Percentiles rank a stretch among this genome's conserved stretches.
Evolutionary conservation across 2,113 vertebrate species (phyloP).

Genomic region (Acanthisitta chloris): DNA sequence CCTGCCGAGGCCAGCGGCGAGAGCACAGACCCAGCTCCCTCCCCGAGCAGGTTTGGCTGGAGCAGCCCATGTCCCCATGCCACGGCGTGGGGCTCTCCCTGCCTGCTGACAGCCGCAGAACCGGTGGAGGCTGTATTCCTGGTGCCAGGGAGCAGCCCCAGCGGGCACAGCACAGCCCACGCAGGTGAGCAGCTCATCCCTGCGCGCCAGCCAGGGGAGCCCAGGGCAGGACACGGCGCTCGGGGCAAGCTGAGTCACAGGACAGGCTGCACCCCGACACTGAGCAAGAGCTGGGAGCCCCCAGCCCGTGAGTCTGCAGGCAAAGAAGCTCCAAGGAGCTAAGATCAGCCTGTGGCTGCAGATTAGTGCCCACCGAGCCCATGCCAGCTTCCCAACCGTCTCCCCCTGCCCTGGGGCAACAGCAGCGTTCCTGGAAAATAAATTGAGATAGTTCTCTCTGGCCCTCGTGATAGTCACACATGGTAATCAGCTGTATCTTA

Average conservation of each 20-base stretch:
- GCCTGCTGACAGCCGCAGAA: slow-evolving; percentile 23
- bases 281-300: background rate
- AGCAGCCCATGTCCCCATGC: background rate
- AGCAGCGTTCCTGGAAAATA: background rate
- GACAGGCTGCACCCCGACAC: background rate
- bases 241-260: background rate
- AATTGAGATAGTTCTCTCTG: background rate
- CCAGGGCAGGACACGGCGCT: background rate
- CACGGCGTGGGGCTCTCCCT: background rate
- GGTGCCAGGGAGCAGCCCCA: background rate
- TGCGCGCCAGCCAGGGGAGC: rapidly evolving
- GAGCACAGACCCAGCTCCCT: background rate
- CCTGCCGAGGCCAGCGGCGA: background rate
- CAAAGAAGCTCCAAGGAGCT: background rate
- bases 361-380: rapidly evolving
- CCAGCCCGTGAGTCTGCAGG: background rate
- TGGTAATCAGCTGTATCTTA: background rate
- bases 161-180: background rate
- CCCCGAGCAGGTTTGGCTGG: background rate
- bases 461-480: background rate
- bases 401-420: background rate
- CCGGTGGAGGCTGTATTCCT: slow-evolving; percentile 18
- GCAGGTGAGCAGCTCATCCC: background rate
- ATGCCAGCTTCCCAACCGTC: background rate
- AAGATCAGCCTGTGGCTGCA: rapidly evolving